Conservation (phyloP, 2,113 vertebrate species). For the Crotophaga sulcirostris region DNA sequence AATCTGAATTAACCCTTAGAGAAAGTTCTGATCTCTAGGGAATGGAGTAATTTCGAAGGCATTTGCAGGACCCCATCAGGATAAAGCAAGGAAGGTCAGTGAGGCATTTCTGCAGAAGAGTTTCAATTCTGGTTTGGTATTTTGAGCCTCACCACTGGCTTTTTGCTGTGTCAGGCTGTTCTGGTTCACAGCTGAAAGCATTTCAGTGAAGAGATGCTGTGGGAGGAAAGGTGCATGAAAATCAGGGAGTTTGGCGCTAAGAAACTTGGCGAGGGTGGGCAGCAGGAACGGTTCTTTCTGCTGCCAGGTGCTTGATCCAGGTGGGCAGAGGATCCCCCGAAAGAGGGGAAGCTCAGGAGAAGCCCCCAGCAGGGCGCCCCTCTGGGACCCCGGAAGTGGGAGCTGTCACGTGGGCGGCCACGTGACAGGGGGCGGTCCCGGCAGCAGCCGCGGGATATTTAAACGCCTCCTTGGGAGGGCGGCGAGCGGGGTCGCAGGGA, state of each 20-base stretch:
- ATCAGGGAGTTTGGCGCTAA: constrained; percentile 4
- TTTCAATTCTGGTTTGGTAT: not conserved
- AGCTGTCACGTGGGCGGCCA: too few species aligned
- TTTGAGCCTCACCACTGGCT: not conserved
- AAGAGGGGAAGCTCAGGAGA: too few species aligned
- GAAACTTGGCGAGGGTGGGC: too few species aligned
- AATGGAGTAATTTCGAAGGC: not conserved
- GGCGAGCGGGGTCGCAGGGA: too few species aligned
- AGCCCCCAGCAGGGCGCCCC: too few species aligned
- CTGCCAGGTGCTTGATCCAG: too few species aligned
- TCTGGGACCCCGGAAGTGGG: too few species aligned
- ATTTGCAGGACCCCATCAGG: not conserved
- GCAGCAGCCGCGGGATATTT: too few species aligned
- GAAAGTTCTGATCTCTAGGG: not conserved
- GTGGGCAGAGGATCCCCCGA: too few species aligned
- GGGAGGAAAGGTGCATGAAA: constrained; percentile 28
- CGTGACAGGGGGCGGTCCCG: too few species aligned
- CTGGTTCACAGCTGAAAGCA: constrained; percentile 12
- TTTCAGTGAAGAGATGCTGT: not conserved
- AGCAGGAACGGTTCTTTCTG: too few species aligned
- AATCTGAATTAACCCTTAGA: constrained; percentile 33
- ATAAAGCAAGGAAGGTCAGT: not conserved
- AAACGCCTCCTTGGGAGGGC: too few species aligned
- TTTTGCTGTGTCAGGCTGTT: constrained; percentile 32
- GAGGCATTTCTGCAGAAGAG: not conserved